These are phyloP conservation scores for Vultur gryphus DNA, from an alignment of 2,797 vertebrate genomes.

Conservation along the genomic window DNA sequence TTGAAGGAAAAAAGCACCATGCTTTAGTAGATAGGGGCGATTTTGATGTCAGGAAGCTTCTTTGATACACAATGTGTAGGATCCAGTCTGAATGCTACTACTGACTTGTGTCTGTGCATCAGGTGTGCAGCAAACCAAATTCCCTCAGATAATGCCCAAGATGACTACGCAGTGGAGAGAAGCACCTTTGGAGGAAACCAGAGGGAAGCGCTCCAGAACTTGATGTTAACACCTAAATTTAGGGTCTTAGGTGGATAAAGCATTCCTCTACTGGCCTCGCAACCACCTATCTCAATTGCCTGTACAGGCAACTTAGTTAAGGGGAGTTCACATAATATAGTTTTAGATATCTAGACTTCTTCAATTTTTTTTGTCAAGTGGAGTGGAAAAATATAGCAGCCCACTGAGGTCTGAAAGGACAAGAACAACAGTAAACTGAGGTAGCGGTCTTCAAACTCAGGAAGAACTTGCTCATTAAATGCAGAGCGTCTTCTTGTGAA, in stretches of 20 bases:
- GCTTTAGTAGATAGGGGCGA: not conserved
- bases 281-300: not conserved
- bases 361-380: not conserved
- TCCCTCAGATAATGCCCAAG: not conserved
- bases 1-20: not conserved
- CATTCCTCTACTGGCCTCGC: not conserved
- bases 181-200: not conserved
- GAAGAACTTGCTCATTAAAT: not conserved
- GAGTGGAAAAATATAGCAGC: not conserved
- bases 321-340: not conserved
- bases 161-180: not conserved
- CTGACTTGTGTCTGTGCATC: not conserved
- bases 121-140: not conserved
- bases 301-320: not conserved
- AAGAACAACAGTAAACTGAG: not conserved
- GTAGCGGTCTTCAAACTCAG: not conserved
- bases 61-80: not conserved
- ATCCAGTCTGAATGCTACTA: not conserved
- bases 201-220: not conserved
- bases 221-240: not conserved
- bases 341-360: not conserved
- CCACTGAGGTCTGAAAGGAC: not conserved
- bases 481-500: not conserved
- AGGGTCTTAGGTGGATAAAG: not conserved
- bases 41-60: not conserved